phyloP scores from a whole-genome alignment of 2,113 vertebrate species.

The Lophura nycthemera region DNA sequence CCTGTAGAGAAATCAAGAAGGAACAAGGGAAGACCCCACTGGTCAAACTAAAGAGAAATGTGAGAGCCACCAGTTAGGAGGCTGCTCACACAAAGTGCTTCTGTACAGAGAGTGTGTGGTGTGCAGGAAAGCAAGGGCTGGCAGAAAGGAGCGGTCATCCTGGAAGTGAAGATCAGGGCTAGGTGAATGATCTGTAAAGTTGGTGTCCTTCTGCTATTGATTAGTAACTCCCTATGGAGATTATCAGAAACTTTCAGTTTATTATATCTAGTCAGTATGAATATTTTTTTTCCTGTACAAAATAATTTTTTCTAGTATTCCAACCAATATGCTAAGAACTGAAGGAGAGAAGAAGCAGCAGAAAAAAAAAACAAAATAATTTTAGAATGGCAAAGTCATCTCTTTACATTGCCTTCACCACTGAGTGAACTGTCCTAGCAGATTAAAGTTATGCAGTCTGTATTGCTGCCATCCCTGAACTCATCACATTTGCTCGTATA shows the following conservation, averaged over 20 bases:
- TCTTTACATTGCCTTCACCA: constrained; percentile 15
- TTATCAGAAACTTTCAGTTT: not conserved
- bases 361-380: not conserved
- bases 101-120: not conserved
- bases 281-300: not conserved
- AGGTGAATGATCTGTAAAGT: not conserved
- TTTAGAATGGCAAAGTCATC: constrained; percentile 26
- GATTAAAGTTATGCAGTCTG: constrained; percentile 48
- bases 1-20: not conserved
- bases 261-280: not conserved
- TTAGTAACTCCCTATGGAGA: not conserved
- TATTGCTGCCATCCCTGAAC: constrained; percentile 23
- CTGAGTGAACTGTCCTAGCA: constrained; percentile 38
- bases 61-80: not conserved
- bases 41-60: not conserved
- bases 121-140: not conserved
- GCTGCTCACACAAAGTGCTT: not conserved
- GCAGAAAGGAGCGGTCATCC: not conserved
- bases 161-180: not conserved
- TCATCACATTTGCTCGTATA: constrained; percentile 32
- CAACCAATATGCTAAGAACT: not conserved
- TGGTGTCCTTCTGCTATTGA: not conserved
- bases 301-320: not conserved
- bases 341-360: not conserved
- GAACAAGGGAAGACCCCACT: not conserved